phyloP scores from a whole-genome alignment of 1,140 invertebrate species.

The Platyscapa corneri region DNA sequence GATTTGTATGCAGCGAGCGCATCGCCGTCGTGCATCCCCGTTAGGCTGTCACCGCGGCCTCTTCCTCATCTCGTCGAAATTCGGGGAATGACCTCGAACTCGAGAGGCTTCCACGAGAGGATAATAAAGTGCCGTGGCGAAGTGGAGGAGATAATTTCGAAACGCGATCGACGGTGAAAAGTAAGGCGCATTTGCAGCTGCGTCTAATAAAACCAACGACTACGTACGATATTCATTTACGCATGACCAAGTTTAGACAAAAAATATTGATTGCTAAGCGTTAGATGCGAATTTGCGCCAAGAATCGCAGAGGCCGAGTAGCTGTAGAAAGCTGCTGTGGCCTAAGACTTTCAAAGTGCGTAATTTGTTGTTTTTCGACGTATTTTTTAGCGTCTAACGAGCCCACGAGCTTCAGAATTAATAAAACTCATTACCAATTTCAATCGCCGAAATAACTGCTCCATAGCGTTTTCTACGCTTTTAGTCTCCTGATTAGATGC shows the following conservation, averaged over 20 bases:
- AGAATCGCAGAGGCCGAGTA: too few relatives aligned
- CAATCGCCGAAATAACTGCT: not conserved
- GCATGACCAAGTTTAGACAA: not conserved
- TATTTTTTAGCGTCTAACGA: not conserved
- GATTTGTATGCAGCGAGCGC: slow-evolving; percentile 53
- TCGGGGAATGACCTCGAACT: slow-evolving; percentile 17
- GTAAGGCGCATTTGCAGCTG: not conserved
- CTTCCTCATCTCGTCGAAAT: slow-evolving; percentile 29
- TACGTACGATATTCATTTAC: not conserved
- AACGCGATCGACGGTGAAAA: not conserved
- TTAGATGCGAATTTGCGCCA: not conserved
- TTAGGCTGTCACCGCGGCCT: not conserved
- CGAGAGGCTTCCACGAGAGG: not conserved
- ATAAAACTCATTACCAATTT: not conserved
- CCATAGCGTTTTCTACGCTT: not conserved
- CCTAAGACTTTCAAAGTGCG: not conserved
- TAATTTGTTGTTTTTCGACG: slow-evolving; percentile 1
- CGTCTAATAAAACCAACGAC: not conserved
- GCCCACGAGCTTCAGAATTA: not conserved
- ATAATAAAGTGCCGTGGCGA: not conserved
- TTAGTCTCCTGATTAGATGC: not conserved
- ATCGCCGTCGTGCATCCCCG: slow-evolving; percentile 32
- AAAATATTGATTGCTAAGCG: not conserved
- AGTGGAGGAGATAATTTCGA: not conserved
- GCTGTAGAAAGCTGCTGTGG: not conserved